These are phyloP conservation scores for Chondrosia reniformis DNA, from an alignment of 37 sponge, comb jelly and placozoan species.

Conservation along the genomic window DNA sequence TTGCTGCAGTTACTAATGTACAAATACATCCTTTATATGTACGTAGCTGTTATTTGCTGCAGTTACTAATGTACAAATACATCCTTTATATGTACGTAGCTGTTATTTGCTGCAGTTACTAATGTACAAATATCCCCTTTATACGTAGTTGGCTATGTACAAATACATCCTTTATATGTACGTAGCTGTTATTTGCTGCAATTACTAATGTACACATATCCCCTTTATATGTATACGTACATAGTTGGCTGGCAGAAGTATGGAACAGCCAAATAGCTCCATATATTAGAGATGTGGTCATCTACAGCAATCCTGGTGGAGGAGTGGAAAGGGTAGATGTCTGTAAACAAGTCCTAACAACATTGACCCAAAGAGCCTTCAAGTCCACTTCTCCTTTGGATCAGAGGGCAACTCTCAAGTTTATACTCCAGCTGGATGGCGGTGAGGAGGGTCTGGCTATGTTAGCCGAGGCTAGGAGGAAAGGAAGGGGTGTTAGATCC, in stretches of 20 bases:
- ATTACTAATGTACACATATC: too few relatives aligned
- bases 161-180: too few relatives aligned
- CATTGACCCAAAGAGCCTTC: conserved; percentile 30
- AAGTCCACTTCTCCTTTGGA: conserved; percentile 20
- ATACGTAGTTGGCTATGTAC: too few relatives aligned
- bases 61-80: too few relatives aligned
- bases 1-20: too few relatives aligned
- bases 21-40: too few relatives aligned
- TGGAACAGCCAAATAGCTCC: conserved; percentile 76
- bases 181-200: too few relatives aligned
- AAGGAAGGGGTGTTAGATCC: background rate
- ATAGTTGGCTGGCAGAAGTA: conserved; percentile 55
- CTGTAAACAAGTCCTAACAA: conserved; percentile 23
- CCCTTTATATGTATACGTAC: too few relatives aligned
- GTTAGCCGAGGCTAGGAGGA: conserved; percentile 17
- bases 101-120: too few relatives aligned
- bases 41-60: too few relatives aligned
- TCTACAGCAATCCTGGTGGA: conserved; percentile 5
- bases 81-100: too few relatives aligned
- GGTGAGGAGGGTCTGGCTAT: conserved; percentile 17
- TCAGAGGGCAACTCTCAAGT: background rate
- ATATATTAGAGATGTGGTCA: conserved; percentile 16
- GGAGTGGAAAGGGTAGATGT: conserved; percentile 7
- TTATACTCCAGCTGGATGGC: conserved; percentile 16
- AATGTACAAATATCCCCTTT: too few relatives aligned